Evolutionary conservation across 2,113 vertebrate genomes (phyloP), one percentile per base, ranked within the genome.

Genomic region (Alexandromys fortis): DNA sequence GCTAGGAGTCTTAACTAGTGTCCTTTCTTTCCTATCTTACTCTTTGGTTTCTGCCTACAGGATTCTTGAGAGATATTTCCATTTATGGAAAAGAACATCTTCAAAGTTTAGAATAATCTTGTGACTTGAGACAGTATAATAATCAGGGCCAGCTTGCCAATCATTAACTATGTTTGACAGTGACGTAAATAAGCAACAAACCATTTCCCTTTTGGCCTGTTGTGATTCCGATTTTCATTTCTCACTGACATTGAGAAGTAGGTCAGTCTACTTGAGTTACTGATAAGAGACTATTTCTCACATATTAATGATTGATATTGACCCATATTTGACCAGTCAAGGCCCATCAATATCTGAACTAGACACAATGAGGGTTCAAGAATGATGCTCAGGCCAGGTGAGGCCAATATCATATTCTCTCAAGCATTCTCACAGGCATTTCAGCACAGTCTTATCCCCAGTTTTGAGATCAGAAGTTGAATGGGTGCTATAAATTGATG

Each of bases 401-500:
- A 22, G 52, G 19, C 11, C 72, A 77, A 86, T 47, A 87, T 26
- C 14, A 73, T 55, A 65, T 86, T 82, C 67, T 86, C 76, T 93
- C 8, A 61, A n/a, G 35, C 11, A 26, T 91, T 85, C 82, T 38
- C 33, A 30, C 45, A 55, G 19, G 28, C 9, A 83, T 90, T 91
- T 42, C 75, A 89, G 21, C 81, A 72, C 7, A 90, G 28, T 47
- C 7, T 26, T 82, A 67, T n/a, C 7, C 30, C 21, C 17, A 83
- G 47, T 0, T 61, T 91, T 86, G 78, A 73, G 45, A 92, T 81
- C 86, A 89, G 52, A 86, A 95, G 17, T 42, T 78, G 45, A 94
- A 93, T 79, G 28, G 24, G 82, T 95, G 30, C 28, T 86, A 83
- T 78, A 95, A 94, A 94, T 42, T 91, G 77, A 83, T 92, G 6